A percentile compares a stretch with the other conserved stretches of the same genome.
Conservation (phyloP, 2,113 vertebrate genomes). For the Thunnus thynnus region DNA sequence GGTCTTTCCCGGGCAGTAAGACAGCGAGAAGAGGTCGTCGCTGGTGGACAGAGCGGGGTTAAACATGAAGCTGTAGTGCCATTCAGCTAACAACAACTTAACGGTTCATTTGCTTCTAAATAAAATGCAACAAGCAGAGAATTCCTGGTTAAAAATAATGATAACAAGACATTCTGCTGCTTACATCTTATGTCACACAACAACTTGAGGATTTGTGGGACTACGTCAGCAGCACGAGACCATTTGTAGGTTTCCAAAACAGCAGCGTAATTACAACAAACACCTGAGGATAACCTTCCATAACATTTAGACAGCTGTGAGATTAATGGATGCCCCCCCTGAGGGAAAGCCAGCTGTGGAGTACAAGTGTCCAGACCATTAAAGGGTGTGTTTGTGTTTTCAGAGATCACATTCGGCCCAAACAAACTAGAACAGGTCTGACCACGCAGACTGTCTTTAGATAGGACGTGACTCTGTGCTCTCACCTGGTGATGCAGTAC, state of each 20-base stretch:
- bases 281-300: conserved; percentile 21
- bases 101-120: background rate
- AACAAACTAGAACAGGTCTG: background rate
- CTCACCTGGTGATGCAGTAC: conserved; percentile 95
- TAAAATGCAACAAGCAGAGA: background rate
- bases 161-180: too few relatives aligned
- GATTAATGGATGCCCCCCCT: conserved; percentile 12
- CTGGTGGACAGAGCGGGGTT: conserved; percentile 73
- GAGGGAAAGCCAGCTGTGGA: conserved; percentile 3
- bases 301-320: conserved; percentile 22
- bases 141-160: background rate
- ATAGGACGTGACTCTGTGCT: too few relatives aligned
- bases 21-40: conserved; percentile 95
- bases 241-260: background rate
- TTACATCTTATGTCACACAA: background rate
- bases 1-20: conserved; percentile 95
- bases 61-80: background rate
- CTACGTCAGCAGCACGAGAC: background rate
- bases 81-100: too few relatives aligned
- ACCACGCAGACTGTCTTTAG: background rate
- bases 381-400: conserved; percentile 4
- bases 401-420: background rate
- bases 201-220: background rate
- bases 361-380: background rate
- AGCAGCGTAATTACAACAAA: conserved; percentile 12